Evolutionary conservation across 2,113 vertebrate species (phyloP).

Genomic region (Pardalotus punctatus): DNA sequence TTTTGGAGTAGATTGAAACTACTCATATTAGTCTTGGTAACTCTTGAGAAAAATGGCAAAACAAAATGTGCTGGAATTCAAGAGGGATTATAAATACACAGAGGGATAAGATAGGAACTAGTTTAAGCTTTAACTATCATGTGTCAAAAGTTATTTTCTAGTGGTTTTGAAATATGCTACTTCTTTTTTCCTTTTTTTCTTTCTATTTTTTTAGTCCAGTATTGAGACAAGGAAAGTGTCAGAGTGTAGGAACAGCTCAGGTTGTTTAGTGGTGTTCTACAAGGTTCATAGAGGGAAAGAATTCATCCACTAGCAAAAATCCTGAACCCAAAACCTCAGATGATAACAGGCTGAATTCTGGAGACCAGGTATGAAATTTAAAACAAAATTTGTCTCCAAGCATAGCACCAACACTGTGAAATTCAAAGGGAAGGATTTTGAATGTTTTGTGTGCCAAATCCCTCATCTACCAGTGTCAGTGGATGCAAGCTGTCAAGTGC

Average conservation of each 20-base stretch:
- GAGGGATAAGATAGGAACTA: slow-evolving; percentile 9
- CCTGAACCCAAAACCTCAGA: neutral
- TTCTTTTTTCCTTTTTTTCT: neutral
- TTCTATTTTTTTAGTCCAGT: neutral
- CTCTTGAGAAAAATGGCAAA: slow-evolving; percentile 54
- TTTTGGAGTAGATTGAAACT: neutral
- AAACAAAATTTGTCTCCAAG: neutral
- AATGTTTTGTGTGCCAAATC: neutral
- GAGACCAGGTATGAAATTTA: neutral
- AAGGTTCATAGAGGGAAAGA: neutral
- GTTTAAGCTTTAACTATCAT: slow-evolving; percentile 34
- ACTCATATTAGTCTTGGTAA: neutral
- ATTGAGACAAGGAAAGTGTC: neutral
- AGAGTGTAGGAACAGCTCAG: neutral
- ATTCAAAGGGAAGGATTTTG: neutral
- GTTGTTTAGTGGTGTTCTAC: neutral
- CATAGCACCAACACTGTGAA: neutral
- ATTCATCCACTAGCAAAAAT: neutral
- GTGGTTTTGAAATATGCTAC: neutral
- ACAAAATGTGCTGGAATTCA: slow-evolving; percentile 34
- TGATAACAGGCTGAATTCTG: neutral
- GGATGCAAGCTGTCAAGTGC: neutral
- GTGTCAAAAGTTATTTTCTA: slow-evolving; percentile 43
- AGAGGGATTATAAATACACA: slow-evolving; percentile 58
- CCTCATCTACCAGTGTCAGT: neutral